Base-by-base conservation (phyloP, 2,113 vertebrate species). In the Perca schrenkii region DNA sequence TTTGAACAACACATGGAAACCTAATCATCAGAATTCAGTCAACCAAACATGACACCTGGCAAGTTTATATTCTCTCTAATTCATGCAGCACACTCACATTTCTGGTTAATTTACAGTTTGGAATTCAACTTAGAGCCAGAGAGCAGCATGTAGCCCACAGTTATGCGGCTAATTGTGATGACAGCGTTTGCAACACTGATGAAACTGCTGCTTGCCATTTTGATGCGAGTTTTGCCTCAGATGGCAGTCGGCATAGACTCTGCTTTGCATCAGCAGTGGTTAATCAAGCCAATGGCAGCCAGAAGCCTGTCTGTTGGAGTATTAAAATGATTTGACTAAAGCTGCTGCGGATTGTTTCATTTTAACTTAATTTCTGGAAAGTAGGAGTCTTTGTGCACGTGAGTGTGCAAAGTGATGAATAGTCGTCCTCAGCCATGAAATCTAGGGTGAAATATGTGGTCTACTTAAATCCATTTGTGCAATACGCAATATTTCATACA, bases 261-360 rank as follows among this genome's bases (percentile, higher is more conserved):
- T 78, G 88, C 15, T 76, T 80, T 88, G 74, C 75, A 85, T 88
- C 79, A 83, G 71, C 81, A 53, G 62, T 25, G 71, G 75, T 82
- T 83, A 68, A 83, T 85, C 65, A 81, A 74, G 57, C 47, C 66
- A 63, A 5, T 22, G 47, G 56, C 67, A 76, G 74, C 82, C 84
- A 86, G 60, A 61, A 71, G 50, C 17, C 60, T 64, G 77, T 72
- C 88, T 64, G 64, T 16, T 31, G 67, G 57, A 66, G 70, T 68
- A 47, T 77, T 31, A 50, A 74, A 88, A 71, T 46, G n/a, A 62
- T 66, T 21, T 31, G 74, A 67, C 56, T 53, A 43, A 83, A 80
- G 68, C 66, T 50, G 67, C 74, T 34, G 53, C 34, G 52, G 74
- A 82, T 65, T 68, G 79, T 81, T 87, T 87, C 52, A 79, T 73